Evolutionary conservation across 1,140 invertebrate species (phyloP).

Genomic region (Bombyx mandarina): DNA sequence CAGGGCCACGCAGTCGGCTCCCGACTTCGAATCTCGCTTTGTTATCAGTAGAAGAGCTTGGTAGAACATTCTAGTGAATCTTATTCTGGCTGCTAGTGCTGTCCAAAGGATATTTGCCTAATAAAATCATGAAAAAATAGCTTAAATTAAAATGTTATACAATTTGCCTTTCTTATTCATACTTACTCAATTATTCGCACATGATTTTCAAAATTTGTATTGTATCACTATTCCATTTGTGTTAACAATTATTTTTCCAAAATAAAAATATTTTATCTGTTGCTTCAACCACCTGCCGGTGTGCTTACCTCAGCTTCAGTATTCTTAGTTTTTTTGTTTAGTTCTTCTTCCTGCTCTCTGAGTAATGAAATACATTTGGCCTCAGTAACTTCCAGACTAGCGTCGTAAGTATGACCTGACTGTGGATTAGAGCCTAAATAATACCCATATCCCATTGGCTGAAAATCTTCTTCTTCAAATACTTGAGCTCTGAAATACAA

Average conservation of each 20-base stretch:
- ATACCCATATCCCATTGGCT: constrained; percentile 94
- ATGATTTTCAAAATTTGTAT: too few relatives aligned
- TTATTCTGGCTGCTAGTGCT: constrained; percentile 85
- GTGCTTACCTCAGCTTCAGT: constrained; percentile 63
- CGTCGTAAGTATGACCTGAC: constrained; percentile 50
- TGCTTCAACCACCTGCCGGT: too few relatives aligned
- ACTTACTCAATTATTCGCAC: too few relatives aligned
- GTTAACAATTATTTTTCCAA: too few relatives aligned
- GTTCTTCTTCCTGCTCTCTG: constrained; percentile 93
- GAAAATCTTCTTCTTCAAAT: constrained; percentile 97
- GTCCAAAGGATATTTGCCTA: constrained; percentile 63
- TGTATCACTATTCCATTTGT: too few relatives aligned
- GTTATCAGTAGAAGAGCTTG: constrained; percentile 81
- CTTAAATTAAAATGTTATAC: background rate
- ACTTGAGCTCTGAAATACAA: constrained; percentile 78
- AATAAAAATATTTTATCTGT: too few relatives aligned
- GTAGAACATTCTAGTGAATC: constrained; percentile 89
- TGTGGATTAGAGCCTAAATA: constrained; percentile 77
- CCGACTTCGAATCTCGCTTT: constrained; percentile 65
- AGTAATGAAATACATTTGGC: constrained; percentile 85
- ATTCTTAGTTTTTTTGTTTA: constrained; percentile 81
- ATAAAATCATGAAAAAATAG: constrained; percentile 8
- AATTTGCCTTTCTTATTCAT: background rate
- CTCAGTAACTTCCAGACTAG: constrained; percentile 83
- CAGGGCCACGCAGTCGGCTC: constrained; percentile 66